These are phyloP conservation scores for Trilocha varians DNA, from an alignment of 2,888 invertebrate genomes.

Conservation along the genomic window DNA sequence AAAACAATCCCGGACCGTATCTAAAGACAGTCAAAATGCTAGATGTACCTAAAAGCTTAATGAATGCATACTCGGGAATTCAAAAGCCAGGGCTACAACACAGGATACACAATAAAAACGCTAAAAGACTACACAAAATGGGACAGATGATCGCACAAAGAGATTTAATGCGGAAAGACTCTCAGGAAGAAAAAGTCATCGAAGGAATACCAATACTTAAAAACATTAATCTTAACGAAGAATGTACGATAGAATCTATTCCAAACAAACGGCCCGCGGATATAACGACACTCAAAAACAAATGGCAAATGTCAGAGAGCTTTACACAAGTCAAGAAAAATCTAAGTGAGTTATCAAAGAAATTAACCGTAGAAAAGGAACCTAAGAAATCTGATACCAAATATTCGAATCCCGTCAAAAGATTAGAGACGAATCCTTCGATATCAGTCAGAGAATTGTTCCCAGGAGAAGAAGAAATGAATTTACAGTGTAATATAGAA, in stretches of 20 bases:
- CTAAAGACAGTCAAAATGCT: constrained; percentile 44
- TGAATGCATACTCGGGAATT: constrained; percentile 44
- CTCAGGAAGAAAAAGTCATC: constrained; percentile 40
- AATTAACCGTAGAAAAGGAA: constrained; percentile 46
- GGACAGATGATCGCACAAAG: constrained; percentile 53
- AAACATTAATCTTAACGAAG: constrained; percentile 71
- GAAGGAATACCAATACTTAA: constrained; percentile 39
- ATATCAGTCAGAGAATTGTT: constrained; percentile 86
- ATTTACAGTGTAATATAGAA: constrained; percentile 82
- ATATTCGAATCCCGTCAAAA: constrained; percentile 76
- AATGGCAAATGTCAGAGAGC: constrained; percentile 68
- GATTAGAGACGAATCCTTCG: constrained; percentile 84
- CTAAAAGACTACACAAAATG: constrained; percentile 58
- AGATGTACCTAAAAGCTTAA: constrained; percentile 49
- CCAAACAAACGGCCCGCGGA: constrained; percentile 62
- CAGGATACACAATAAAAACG: constrained; percentile 54
- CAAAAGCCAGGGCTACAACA: constrained; percentile 54
- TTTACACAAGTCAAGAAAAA: constrained; percentile 68
- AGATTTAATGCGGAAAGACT: constrained; percentile 32
- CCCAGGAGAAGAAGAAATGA: constrained; percentile 88
- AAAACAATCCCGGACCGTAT: constrained; percentile 66
- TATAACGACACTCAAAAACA: constrained; percentile 64
- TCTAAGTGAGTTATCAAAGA: constrained; percentile 61
- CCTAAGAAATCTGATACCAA: constrained; percentile 57
- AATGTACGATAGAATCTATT: constrained; percentile 73